These are phyloP conservation scores for Andinoacara biseriatus DNA, from an alignment of 2,113 vertebrate species.

Conservation along the genomic window DNA sequence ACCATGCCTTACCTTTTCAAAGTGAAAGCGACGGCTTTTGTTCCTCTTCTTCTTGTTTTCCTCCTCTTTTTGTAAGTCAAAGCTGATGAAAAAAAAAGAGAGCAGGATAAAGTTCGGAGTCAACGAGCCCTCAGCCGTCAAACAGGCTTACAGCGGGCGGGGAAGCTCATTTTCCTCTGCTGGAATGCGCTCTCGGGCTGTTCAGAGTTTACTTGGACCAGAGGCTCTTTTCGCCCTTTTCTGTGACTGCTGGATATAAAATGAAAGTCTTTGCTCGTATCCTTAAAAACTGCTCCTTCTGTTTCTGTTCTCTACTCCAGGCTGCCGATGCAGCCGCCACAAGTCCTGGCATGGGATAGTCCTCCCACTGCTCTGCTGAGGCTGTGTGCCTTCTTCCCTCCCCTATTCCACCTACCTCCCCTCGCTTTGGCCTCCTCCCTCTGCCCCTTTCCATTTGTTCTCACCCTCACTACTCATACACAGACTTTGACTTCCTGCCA, in stretches of 20 bases:
- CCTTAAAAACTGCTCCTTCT: neutral
- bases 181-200: conserved; percentile 56
- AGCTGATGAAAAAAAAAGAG: conserved; percentile 24
- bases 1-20: conserved; percentile 62
- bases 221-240: neutral
- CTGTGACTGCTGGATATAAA: neutral
- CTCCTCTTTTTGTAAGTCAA: conserved; percentile 23
- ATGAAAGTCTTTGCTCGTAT: conserved; percentile 25
- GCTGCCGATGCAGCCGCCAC: conserved; percentile 64
- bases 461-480: conserved; percentile 48
- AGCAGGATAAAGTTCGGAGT: conserved; percentile 44
- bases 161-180: conserved; percentile 61
- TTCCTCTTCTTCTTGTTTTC: neutral
- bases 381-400: conserved; percentile 53
- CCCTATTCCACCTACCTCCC: conserved; percentile 45
- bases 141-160: conserved; percentile 49
- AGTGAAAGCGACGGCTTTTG: conserved; percentile 10
- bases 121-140: conserved; percentile 53
- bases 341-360: conserved; percentile 79
- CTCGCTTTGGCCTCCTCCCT: conserved; percentile 39
- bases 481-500: conserved; percentile 42
- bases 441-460: conserved; percentile 66
- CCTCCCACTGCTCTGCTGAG: conserved; percentile 69
- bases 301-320: conserved; percentile 37
- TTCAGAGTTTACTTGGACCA: neutral